phyloP scores from a whole-genome alignment of 1,140 invertebrate genomes.

The Pseudomyrmex flavicornis region DNA sequence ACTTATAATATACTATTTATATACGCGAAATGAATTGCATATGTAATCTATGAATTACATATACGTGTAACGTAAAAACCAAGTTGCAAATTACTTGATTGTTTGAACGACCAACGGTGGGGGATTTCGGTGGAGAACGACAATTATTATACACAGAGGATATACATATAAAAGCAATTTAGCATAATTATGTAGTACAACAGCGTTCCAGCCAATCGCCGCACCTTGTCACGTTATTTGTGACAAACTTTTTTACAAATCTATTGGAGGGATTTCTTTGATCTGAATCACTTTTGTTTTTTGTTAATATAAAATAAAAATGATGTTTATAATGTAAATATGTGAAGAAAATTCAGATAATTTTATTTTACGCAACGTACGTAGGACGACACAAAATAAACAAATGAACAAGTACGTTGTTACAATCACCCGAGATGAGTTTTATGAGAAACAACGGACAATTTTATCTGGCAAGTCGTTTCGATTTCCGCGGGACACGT shows the following conservation, averaged over 20 bases:
- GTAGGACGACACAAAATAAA: background rate
- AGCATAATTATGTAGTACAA: slow-evolving; percentile 79
- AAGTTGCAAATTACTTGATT: slow-evolving; percentile 60
- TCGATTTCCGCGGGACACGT: slow-evolving; percentile 70
- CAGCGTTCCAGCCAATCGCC: slow-evolving; percentile 73
- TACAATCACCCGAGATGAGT: background rate
- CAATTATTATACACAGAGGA: slow-evolving; percentile 17
- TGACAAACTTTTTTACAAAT: slow-evolving; percentile 78
- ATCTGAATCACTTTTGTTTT: slow-evolving; percentile 75
- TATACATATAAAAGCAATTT: slow-evolving; percentile 64
- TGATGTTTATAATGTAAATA: slow-evolving; percentile 79
- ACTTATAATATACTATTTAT: slow-evolving; percentile 54
- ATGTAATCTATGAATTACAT: slow-evolving; percentile 26
- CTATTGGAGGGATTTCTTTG: slow-evolving; percentile 71
- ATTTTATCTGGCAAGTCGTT: slow-evolving; percentile 70
- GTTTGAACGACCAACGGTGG: slow-evolving; percentile 73
- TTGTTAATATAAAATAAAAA: slow-evolving; percentile 83
- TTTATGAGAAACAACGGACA: slow-evolving; percentile 46
- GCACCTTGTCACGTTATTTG: slow-evolving; percentile 75
- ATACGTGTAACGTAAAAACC: too few relatives aligned
- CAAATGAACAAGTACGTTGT: background rate
- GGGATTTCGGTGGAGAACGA: slow-evolving; percentile 53
- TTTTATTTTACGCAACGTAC: slow-evolving; percentile 36
- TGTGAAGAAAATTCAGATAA: slow-evolving; percentile 10
- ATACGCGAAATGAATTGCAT: slow-evolving; percentile 14